phyloP scores from a whole-genome alignment of 2,888 invertebrate genomes.

The Anticlea derivata region DNA sequence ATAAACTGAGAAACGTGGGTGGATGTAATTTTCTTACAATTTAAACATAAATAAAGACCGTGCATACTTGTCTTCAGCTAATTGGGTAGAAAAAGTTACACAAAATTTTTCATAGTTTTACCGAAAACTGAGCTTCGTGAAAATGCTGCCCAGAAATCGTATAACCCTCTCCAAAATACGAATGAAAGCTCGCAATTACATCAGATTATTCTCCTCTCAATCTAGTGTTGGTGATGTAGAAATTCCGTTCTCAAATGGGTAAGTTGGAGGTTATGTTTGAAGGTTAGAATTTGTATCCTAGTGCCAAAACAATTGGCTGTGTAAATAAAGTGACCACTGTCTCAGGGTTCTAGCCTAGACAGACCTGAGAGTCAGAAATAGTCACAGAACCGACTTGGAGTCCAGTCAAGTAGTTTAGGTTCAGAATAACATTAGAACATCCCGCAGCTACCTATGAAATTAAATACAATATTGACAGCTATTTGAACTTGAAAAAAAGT shows the following conservation, averaged over 20 bases:
- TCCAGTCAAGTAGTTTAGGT: no score
- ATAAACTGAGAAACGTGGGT: no score
- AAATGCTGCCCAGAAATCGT: slow-evolving; percentile 63
- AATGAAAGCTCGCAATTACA: slow-evolving; percentile 41
- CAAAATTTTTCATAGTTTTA: slow-evolving; percentile 4
- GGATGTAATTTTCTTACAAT: no score
- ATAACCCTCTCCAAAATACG: slow-evolving; percentile 56
- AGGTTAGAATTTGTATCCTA: slow-evolving; percentile 49
- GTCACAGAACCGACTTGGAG: no score
- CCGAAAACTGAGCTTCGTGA: slow-evolving; percentile 14
- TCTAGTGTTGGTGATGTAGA: slow-evolving; percentile 67
- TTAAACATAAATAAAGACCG: no score
- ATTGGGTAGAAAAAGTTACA: not conserved
- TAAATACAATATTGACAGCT: no score
- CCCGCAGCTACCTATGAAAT: no score
- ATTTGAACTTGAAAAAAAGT: no score
- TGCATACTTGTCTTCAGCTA: no score
- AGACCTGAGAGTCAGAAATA: not conserved
- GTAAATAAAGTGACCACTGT: not conserved
- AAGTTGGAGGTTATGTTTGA: slow-evolving; percentile 59
- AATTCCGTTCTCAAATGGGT: slow-evolving; percentile 85
- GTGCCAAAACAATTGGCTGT: slow-evolving; percentile 11
- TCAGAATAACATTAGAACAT: no score
- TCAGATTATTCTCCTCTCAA: slow-evolving; percentile 55
- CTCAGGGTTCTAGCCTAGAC: not conserved